phyloP scores from a whole-genome alignment of 2,888 invertebrate species.

The Microchrysa polita region DNA sequence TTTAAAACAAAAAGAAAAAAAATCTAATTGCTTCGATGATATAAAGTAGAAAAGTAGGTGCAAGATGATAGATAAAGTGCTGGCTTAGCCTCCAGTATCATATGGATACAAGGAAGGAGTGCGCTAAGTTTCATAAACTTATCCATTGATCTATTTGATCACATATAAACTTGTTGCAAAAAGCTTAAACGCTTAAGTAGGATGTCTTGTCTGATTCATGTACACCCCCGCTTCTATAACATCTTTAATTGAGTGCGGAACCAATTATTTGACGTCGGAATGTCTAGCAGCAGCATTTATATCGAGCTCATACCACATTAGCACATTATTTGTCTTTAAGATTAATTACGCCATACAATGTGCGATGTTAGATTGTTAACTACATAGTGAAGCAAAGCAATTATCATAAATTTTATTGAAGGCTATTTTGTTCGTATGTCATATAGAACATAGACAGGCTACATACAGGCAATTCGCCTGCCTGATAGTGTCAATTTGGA shows the following conservation, averaged over 20 bases:
- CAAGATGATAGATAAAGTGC: too few species aligned
- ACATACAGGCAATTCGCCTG: slow-evolving; percentile 3
- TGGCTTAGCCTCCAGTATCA: too few species aligned
- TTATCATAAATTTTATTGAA: slow-evolving; percentile 38
- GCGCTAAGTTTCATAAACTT: too few species aligned
- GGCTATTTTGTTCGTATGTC: slow-evolving; percentile 39
- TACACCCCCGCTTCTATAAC: neutral
- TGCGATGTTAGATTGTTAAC: neutral
- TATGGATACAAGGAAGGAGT: too few species aligned
- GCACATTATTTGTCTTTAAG: slow-evolving; percentile 28
- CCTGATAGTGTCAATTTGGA: slow-evolving; percentile 17
- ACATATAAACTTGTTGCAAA: neutral
- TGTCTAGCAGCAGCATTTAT: slow-evolving; percentile 16
- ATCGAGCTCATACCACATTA: neutral
- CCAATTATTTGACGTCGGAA: slow-evolving; percentile 21
- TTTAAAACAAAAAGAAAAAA: neutral
- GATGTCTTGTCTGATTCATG: neutral
- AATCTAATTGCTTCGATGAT: slow-evolving; percentile 1
- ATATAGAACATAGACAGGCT: too few species aligned
- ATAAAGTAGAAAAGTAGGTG: too few species aligned
- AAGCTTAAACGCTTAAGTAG: neutral
- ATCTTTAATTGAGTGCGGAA: slow-evolving; percentile 8
- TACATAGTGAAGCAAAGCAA: slow-evolving; percentile 34
- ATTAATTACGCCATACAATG: slow-evolving; percentile 41
- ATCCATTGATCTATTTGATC: too few species aligned